Base-by-base conservation (phyloP, 2,113 vertebrate genomes). In the Carassius auratus region DNA sequence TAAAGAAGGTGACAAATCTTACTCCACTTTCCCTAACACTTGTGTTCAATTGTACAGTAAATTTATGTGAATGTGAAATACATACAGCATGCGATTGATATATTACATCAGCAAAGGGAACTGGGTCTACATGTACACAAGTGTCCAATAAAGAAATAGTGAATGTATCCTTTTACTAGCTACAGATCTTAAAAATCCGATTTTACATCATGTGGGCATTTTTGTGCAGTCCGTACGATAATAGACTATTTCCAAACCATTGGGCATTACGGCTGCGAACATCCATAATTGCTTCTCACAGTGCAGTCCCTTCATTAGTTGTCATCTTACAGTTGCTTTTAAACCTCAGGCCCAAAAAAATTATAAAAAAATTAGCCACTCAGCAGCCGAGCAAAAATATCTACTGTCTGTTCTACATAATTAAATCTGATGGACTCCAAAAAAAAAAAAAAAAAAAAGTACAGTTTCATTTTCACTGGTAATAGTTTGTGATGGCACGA, bases 81-180 rank as follows among this genome's bases (percentile, higher is more conserved):
- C 62, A 75, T 38, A 74, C 71, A 83, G 82, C 87, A 86, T 88
- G 87, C 87, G 38, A 45, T 52, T 76, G 73, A 61, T 52, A 59
- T 79, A 75, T 48, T 84, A 86, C 78, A 86, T 76, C 66, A 88
- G 76, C 69, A 84, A 83, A 48, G 21, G 19, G n/a, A 71, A 57
- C 21, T 86, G 78, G 0, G 17, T 38, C 15, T 55, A 59, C 3
- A 12, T 38, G 30, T 81, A 68, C 9, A 66, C 45, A 52, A 68
- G 23, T 2, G 42, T 81, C 79, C n/a, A 64, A 33, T 17, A 68
- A 9, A 68, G 17, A 68, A 64, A 62, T 50, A 30, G 2, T 4
- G 42, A 68, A 30, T 30, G 21, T 13, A 81, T 81, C 14, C 15
- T 50, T 68, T 30, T 21, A 21, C 5, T 9, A 19, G 42, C 61